Evolutionary conservation across 2,888 invertebrate species (phyloP), one percentile per base, ranked within the genome.

Genomic region (Masnerella sp.): DNA sequence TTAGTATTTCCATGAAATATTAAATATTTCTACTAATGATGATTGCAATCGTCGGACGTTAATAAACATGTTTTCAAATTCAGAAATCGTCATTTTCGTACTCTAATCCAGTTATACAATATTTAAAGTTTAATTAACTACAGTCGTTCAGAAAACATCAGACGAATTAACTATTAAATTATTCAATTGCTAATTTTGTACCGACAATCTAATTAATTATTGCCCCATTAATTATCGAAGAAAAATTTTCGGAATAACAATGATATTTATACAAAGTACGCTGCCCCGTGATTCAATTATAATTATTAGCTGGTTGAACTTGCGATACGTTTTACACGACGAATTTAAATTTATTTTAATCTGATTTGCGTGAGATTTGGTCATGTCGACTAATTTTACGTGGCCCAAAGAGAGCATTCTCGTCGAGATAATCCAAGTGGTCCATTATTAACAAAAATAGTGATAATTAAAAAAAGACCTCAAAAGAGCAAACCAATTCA

Each of bases 401-500:
- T 25, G 25, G 25, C n/a, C n/a, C n/a, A n/a, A n/a, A n/a, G n/a
- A n/a, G n/a, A n/a, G n/a, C n/a, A n/a, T n/a, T n/a, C 20, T 42
- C n/a, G 42, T 20, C n/a, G n/a, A 12, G 11, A 42, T 42, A 38
- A 38, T 38, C 38, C 15, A 14, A 9, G 3, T 8, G 9, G 17
- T 7, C 9, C 2, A 38, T 17, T n/a, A 17, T 17, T n/a, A 38
- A 25, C 8, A n/a, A 38, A 11, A 30, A 15, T 20, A 18, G 32
- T 20, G 8, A 32, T 51, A 49, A 20, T 18, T 36, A 47, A 59
- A 11, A 15, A 14, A 49, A 15, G 28, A 25, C 18, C 47, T 65
- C 40, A 59, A 65, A 69, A 54, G 65, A 45, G 65, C 59, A 49
- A 68, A 64, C 25, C 38, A 30, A 52, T 30, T 20, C 9, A 64